A percentile compares a stretch with the other conserved stretches of the same genome.
Conservation (phyloP, 2,113 vertebrate genomes). For the Anoplopoma fimbria region DNA sequence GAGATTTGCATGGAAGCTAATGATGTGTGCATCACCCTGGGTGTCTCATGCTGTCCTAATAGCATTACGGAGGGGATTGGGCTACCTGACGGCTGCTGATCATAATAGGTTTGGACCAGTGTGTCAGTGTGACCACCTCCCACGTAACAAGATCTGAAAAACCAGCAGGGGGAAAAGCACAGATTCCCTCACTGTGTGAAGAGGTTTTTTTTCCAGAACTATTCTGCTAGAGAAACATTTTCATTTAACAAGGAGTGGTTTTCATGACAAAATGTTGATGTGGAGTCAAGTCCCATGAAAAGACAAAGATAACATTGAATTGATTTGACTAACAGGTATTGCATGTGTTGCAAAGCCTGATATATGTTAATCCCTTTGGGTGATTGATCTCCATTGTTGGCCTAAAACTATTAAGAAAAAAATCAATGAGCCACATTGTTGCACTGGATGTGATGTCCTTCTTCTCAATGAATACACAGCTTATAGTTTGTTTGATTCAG, state of each 20-base stretch:
- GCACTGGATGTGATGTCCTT: conserved; percentile 1
- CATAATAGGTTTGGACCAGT: conserved; percentile 64
- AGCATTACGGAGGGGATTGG: conserved; percentile 59
- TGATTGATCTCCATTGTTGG: not conserved
- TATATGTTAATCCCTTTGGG: not conserved
- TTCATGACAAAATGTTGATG: not conserved
- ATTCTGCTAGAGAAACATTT: not conserved
- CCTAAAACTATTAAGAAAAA: not conserved
- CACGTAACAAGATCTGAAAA: conserved; percentile 47
- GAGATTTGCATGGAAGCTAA: conserved; percentile 45
- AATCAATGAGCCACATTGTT: not conserved
- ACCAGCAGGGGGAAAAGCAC: not conserved
- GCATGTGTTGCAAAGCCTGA: not conserved
- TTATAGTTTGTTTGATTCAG: not conserved
- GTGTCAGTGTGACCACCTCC: conserved; percentile 43
- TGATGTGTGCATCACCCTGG: conserved; percentile 38
- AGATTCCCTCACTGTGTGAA: not conserved
- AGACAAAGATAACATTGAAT: not conserved
- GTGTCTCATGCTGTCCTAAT: conserved; percentile 53
- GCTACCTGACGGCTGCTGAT: conserved; percentile 54
- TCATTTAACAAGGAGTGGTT: not conserved
- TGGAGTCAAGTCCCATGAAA: not conserved
- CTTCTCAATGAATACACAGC: not conserved
- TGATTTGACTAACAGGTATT: not conserved
- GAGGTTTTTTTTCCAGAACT: not conserved